Conservation (phyloP, 2,888 invertebrate genomes). For the Norana najaformis region DNA sequence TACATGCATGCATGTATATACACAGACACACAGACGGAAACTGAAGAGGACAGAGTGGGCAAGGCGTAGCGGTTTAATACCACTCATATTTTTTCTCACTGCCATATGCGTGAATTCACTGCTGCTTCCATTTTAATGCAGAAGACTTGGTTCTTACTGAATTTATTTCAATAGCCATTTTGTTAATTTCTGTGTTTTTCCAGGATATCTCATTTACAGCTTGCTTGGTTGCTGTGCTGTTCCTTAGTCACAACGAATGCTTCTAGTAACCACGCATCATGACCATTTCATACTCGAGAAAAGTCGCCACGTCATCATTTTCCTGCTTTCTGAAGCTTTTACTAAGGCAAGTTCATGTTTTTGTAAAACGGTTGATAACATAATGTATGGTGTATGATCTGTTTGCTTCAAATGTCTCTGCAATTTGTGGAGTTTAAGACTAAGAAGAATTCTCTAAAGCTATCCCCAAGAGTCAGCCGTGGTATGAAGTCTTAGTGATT, state of each 20-base stretch:
- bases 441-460: too few species aligned
- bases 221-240: neutral
- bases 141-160: neutral
- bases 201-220: neutral
- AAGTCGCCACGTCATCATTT: slow-evolving; percentile 45
- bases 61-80: too few species aligned
- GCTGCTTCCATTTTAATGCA: neutral
- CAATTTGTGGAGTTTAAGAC: too few species aligned
- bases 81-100: too few species aligned
- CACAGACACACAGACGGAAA: too few species aligned
- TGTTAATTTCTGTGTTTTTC: neutral
- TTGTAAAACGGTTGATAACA: neutral
- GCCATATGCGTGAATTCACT: neutral
- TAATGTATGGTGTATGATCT: too few species aligned
- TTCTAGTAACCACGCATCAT: slow-evolving; percentile 32
- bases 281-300: slow-evolving; percentile 48
- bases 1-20: too few species aligned
- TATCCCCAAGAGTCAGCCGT: too few species aligned
- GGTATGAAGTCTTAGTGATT: too few species aligned
- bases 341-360: slow-evolving; percentile 58
- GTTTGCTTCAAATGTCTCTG: too few species aligned
- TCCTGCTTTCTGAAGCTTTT: slow-evolving; percentile 45
- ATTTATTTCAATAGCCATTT: neutral
- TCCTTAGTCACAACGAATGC: neutral
- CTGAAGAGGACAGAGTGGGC: too few species aligned